Conservation (phyloP, 2,113 vertebrate species). For the Phrynosoma blainvillii region DNA sequence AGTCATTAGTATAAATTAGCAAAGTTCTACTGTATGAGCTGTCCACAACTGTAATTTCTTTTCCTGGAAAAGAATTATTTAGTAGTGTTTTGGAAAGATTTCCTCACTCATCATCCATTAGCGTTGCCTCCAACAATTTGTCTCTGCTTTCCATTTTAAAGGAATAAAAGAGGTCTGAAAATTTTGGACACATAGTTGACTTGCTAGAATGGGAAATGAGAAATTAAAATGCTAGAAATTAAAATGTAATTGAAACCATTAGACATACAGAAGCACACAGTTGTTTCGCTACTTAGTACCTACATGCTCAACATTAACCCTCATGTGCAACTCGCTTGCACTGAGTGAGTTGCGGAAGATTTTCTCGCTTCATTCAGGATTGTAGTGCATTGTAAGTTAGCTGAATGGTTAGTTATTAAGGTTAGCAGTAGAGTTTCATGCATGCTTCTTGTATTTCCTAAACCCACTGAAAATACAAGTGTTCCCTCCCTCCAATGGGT, state of each 20-base stretch:
- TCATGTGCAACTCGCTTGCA: no score
- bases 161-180: not conserved
- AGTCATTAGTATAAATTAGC: constrained; percentile 65
- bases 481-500: no score
- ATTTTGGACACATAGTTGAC: constrained; percentile 50
- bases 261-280: constrained; percentile 5
- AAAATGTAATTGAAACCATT: constrained; percentile 41
- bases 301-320: not conserved
- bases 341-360: no score
- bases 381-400: no score
- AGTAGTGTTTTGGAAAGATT: constrained; percentile 44
- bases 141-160: not conserved
- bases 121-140: not conserved
- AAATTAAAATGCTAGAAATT: constrained; percentile 32
- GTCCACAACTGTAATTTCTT: constrained; percentile 46
- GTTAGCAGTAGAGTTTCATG: no score
- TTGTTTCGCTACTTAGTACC: not conserved
- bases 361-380: no score
- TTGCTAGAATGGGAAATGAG: constrained; percentile 34
- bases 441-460: no score
- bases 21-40: constrained; percentile 51
- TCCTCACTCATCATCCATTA: constrained; percentile 54
- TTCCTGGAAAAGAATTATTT: constrained; percentile 65
- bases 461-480: no score
- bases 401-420: no score